phyloP scores from a whole-genome alignment of 2,113 vertebrate genomes.

The Anser brachyrhynchus region DNA sequence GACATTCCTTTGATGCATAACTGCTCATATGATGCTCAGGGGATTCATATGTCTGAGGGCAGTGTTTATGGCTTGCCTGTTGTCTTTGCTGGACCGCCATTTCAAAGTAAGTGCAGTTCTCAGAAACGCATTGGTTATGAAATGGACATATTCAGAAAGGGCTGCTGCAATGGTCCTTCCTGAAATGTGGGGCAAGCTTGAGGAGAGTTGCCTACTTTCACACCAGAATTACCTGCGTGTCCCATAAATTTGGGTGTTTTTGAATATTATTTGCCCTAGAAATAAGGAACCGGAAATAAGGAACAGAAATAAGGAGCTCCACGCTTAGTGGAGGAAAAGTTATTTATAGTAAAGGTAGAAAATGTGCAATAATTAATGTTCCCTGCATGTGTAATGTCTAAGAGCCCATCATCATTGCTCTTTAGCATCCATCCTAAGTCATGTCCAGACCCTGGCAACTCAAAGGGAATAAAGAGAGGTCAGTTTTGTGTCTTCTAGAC shows the following conservation, averaged over 20 bases:
- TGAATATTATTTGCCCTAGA: background rate
- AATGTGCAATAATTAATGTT: background rate
- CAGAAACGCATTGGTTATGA: background rate
- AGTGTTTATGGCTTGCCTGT: background rate
- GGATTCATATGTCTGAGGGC: background rate
- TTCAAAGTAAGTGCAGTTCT: background rate
- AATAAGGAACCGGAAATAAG: background rate
- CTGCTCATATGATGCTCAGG: background rate
- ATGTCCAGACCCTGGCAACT: background rate
- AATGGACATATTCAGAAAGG: background rate
- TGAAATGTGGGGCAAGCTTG: background rate
- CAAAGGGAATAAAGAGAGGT: background rate
- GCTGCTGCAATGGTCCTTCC: background rate
- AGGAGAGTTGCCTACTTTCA: background rate
- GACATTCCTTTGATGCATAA: background rate
- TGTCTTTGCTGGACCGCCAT: background rate
- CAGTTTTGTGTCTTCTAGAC: background rate
- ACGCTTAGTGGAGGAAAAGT: background rate
- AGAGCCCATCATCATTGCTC: rapidly evolving
- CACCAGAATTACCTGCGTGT: background rate
- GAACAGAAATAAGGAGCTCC: background rate
- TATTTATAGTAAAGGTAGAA: background rate
- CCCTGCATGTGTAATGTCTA: background rate
- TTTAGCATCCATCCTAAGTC: background rate
- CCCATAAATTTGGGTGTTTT: background rate